phyloP scores from a whole-genome alignment of 2,113 vertebrate species.

The Oncorhynchus tshawytscha region DNA sequence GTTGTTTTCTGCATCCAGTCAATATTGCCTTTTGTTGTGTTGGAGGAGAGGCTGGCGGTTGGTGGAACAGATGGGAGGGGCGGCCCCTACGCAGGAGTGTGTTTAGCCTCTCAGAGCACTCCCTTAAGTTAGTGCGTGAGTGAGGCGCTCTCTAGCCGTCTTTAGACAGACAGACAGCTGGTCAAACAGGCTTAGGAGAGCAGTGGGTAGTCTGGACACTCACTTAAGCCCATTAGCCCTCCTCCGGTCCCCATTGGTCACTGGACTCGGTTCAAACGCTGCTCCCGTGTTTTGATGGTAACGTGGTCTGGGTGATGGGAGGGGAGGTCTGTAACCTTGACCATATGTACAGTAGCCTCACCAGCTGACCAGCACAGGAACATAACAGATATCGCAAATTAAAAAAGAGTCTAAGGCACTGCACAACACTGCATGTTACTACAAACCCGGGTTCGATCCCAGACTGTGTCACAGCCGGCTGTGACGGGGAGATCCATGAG shows the following conservation, averaged over 20 bases:
- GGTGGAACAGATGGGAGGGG: slow-evolving; percentile 58
- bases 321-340: not conserved
- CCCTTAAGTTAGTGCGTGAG: slow-evolving; percentile 44
- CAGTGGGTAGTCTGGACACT: slow-evolving; percentile 62
- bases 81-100: slow-evolving; percentile 23
- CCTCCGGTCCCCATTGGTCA: slow-evolving; percentile 54
- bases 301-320: slow-evolving; percentile 19
- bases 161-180: slow-evolving; percentile 68
- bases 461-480: no score
- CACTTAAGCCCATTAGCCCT: slow-evolving; percentile 67
- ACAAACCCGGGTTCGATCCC: no score
- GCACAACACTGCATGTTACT: no score
- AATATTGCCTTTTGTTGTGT: slow-evolving; percentile 47
- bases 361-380: not conserved
- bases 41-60: slow-evolving; percentile 61
- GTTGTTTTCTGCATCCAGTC: slow-evolving; percentile 1
- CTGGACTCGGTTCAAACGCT: slow-evolving; percentile 41
- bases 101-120: slow-evolving; percentile 27
- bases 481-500: no score
- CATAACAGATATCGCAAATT: not conserved
- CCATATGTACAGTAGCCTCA: not conserved
- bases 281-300: slow-evolving; percentile 47
- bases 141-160: slow-evolving; percentile 51
- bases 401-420: not conserved
- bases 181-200: slow-evolving; percentile 73